These are phyloP conservation scores for Agrotis exclamationis DNA, from an alignment of 2,888 invertebrate genomes.

Conservation along the genomic window DNA sequence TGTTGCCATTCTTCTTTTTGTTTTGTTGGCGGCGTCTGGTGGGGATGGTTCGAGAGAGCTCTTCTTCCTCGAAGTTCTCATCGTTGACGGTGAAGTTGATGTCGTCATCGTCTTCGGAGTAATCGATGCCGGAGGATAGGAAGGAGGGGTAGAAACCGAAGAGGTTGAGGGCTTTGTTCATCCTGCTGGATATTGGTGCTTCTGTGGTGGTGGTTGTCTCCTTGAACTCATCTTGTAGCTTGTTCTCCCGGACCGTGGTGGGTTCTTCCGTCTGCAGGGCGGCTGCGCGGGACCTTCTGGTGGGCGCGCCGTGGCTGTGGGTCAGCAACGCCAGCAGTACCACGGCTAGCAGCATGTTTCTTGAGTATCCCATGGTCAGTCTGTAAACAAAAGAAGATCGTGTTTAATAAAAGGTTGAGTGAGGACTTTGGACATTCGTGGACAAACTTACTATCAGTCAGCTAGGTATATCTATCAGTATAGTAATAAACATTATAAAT, in stretches of 20 bases:
- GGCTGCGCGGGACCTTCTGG: slow-evolving; percentile 82
- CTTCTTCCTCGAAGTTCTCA: slow-evolving; percentile 86
- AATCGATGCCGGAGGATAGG: slow-evolving; percentile 86
- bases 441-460: too few species aligned
- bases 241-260: slow-evolving; percentile 77
- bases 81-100: slow-evolving; percentile 90
- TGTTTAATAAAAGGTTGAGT: not conserved
- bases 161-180: slow-evolving; percentile 89
- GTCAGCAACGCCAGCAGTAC: slow-evolving; percentile 76
- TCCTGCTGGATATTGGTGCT: slow-evolving; percentile 78
- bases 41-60: slow-evolving; percentile 90
- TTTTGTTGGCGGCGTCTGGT: slow-evolving; percentile 84
- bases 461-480: not conserved
- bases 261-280: slow-evolving; percentile 70
- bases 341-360: slow-evolving; percentile 73
- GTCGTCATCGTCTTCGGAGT: slow-evolving; percentile 86
- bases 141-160: slow-evolving; percentile 89
- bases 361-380: slow-evolving; percentile 79
- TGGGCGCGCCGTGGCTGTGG: slow-evolving; percentile 78
- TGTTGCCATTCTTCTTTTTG: slow-evolving; percentile 87
- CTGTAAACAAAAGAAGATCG: slow-evolving; percentile 75
- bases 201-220: slow-evolving; percentile 79
- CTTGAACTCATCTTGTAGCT: slow-evolving; percentile 84
- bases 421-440: not conserved
- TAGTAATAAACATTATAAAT: too few species aligned